Conservation (phyloP, 2,888 invertebrate genomes). For the Sminthurides aquaticus region DNA sequence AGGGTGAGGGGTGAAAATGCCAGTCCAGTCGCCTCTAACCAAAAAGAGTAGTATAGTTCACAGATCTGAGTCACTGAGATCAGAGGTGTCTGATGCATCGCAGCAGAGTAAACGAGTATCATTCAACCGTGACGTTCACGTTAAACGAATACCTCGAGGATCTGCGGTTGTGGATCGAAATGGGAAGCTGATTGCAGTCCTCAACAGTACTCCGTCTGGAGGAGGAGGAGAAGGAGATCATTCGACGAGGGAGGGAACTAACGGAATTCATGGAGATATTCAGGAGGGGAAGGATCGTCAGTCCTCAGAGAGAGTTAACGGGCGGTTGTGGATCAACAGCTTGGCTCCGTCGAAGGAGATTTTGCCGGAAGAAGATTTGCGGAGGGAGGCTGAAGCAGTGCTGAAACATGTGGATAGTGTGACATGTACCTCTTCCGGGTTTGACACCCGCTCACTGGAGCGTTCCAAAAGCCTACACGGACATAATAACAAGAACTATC, state of each 20-base stretch:
- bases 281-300: background rate
- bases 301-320: constrained; percentile 3
- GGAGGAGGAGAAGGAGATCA: background rate
- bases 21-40: constrained; percentile 28
- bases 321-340: constrained; percentile 23
- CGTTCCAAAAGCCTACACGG: constrained; percentile 1
- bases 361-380: constrained; percentile 65
- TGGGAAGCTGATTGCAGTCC: constrained; percentile 26
- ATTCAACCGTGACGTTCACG: constrained; percentile 83
- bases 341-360: constrained; percentile 47
- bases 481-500: background rate
- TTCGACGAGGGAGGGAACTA: background rate
- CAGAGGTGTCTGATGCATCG: constrained; percentile 31
- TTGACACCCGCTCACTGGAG: constrained; percentile 8
- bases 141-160: constrained; percentile 63
- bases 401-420: constrained; percentile 66
- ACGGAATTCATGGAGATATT: constrained; percentile 4
- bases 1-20: constrained; percentile 25
- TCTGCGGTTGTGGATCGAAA: constrained; percentile 27
- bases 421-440: constrained; percentile 56
- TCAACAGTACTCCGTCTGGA: constrained; percentile 5
- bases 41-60: constrained; percentile 32
- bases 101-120: constrained; percentile 56
- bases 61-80: constrained; percentile 34
- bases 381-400: constrained; percentile 53